A percentile compares a stretch with the other conserved stretches of the same genome.
These are phyloP conservation scores for Cheilinus undulatus DNA, from an alignment of 2,113 vertebrate species.

Conservation along the genomic window DNA sequence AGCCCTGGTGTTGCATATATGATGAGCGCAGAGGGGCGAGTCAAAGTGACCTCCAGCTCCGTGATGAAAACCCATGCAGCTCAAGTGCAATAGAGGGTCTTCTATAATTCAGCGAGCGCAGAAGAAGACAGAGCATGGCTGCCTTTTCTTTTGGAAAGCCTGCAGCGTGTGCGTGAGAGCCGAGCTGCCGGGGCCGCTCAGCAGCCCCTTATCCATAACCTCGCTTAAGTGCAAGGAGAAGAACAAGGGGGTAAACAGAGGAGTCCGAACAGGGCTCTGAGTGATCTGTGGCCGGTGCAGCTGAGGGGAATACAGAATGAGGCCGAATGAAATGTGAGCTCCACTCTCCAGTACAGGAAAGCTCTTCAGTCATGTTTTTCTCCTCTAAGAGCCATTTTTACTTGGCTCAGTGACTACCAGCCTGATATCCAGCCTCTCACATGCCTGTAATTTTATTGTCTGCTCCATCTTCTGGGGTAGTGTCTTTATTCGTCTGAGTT, in stretches of 20 bases:
- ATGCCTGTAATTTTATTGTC: constrained; percentile 41
- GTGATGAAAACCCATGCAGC: constrained; percentile 79
- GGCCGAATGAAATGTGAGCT: constrained; percentile 38
- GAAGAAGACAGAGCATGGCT: constrained; percentile 62
- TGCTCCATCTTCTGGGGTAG: constrained; percentile 21
- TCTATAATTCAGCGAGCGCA: constrained; percentile 78
- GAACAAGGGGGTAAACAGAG: constrained; percentile 46
- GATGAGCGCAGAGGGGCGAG: constrained; percentile 71
- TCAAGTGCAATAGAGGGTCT: constrained; percentile 74
- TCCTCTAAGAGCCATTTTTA: constrained; percentile 13
- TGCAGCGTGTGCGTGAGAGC: constrained; percentile 25
- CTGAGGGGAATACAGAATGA: constrained; percentile 35
- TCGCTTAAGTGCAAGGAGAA: constrained; percentile 46
- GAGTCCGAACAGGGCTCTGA: constrained; percentile 11
- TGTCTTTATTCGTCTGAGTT: constrained; percentile 21
- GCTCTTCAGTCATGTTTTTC: constrained; percentile 19
- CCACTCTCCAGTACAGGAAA: constrained; percentile 6
- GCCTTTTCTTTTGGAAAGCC: constrained; percentile 36
- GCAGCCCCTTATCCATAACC: constrained; percentile 28
- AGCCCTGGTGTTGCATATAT: constrained; percentile 70
- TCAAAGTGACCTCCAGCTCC: constrained; percentile 78
- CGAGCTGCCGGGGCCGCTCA: constrained; percentile 18
- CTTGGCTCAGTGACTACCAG: constrained; percentile 25
- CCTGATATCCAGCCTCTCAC: constrained; percentile 16
- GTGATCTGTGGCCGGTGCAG: constrained; percentile 24